phyloP scores from a whole-genome alignment of 2,888 invertebrate genomes.

The Mylabris sibirica region DNA sequence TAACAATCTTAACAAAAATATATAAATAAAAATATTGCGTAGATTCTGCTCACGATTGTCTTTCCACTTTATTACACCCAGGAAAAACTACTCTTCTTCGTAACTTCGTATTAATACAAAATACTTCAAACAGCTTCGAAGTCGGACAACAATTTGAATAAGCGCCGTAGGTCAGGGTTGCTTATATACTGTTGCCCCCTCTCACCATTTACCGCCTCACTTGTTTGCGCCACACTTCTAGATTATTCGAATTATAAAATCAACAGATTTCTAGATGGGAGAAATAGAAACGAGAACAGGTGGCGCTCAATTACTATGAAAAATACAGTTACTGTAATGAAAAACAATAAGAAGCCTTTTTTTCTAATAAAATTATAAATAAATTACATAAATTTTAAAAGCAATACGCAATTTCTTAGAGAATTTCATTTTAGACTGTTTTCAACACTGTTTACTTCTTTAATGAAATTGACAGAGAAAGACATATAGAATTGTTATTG shows the following conservation, averaged over 20 bases:
- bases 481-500: too few relatives aligned
- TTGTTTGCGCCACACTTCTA: conserved; percentile 5
- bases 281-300: background rate
- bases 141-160: background rate
- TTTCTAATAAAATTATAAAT: background rate
- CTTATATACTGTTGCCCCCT: background rate
- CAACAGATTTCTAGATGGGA: background rate
- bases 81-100: too few relatives aligned
- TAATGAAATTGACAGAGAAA: too few relatives aligned
- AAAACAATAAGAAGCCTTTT: background rate
- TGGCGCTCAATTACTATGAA: background rate
- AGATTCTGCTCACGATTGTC: conserved; percentile 6
- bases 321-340: too few relatives aligned
- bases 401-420: background rate
- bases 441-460: background rate
- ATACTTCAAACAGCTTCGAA: background rate
- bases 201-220: background rate
- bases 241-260: background rate
- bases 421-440: background rate
- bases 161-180: background rate
- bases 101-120: background rate
- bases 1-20: background rate
- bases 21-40: conserved; percentile 7
- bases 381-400: background rate
- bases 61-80: background rate